Evolutionary conservation across 2,888 invertebrate genomes (phyloP), one percentile per base, ranked within the genome.

Genomic region (Onchidella celtica): DNA sequence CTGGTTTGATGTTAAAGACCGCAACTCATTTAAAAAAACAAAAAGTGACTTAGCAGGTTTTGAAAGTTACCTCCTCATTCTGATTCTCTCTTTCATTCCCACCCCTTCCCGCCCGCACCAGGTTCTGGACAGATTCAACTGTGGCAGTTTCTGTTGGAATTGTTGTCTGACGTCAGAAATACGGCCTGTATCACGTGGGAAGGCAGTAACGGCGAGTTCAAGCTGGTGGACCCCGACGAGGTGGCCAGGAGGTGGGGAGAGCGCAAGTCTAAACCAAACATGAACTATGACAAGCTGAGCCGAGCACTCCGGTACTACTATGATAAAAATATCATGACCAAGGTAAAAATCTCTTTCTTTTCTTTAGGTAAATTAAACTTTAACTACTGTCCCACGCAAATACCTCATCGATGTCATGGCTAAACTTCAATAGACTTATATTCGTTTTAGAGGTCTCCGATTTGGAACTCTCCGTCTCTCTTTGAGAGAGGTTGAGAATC

Each of bases 271-370:
- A 98, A 98, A 93, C 98, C 98, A 87, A 97, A 98, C 94, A 98
- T 98, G 98, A 98, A 98, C 95, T 98, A 98, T 94, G 98, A 98
- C 95, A 98, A 98, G 94, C 95, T 98, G 89, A 97, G 97, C 88
- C 95, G 98, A 85, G 98, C 98, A 75, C 95, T 97, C 86, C 95
- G 97, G 96, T 98, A 98, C 93, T 98, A 98, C 94, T 98, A 98
- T 94, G 98, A 98, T 94, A 98, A 98, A 94, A 98, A 98, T 92
- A 99, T 99, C 88, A 98, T 98, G 98, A 97, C 97, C 85, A 98
- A 98, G 95, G 84, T 84, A 36, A 68, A 11, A 11, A 47, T 47
- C n/a, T n/a, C n/a, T n/a, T n/a, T n/a, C n/a, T n/a, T n/a, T n/a
- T n/a, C n/a, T n/a, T n/a, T n/a, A n/a, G n/a, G n/a, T n/a, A n/a